Percentiles rank a stretch among this genome's conserved stretches.
These are phyloP conservation scores for Bostrychus sinensis DNA, from an alignment of 2,113 vertebrate species.

Conservation along the genomic window DNA sequence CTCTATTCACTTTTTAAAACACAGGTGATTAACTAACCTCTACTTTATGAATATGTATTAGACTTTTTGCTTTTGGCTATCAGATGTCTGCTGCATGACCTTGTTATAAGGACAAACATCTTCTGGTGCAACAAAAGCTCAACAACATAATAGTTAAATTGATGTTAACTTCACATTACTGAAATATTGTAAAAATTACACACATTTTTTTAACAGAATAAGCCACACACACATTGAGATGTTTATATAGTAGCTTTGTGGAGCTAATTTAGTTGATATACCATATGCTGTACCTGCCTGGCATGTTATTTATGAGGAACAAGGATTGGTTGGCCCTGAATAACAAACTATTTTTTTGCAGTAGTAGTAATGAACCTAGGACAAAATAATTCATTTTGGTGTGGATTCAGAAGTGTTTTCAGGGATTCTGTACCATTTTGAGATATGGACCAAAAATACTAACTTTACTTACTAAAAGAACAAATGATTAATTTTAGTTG, in stretches of 20 bases:
- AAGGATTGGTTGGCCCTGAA: neutral
- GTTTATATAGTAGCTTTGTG: neutral
- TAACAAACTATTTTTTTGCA: neutral
- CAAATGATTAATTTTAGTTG: too few species aligned
- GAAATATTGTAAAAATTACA: neutral
- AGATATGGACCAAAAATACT: neutral
- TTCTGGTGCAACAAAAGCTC: constrained; percentile 8
- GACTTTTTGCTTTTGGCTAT: constrained; percentile 36
- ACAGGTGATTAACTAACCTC: constrained; percentile 35
- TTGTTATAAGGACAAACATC: constrained; percentile 29
- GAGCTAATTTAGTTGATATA: neutral
- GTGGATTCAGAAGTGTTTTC: neutral
- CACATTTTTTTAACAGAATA: neutral
- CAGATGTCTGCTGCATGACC: constrained; percentile 36
- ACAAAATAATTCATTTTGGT: neutral
- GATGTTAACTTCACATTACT: too few species aligned
- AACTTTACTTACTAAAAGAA: too few species aligned
- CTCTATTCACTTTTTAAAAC: constrained; percentile 15
- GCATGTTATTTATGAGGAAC: neutral
- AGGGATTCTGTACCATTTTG: neutral
- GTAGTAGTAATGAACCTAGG: neutral
- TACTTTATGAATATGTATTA: constrained; percentile 53
- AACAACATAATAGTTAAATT: constrained; percentile 10
- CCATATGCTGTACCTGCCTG: neutral
- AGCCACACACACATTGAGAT: neutral